These are phyloP conservation scores for Theodoxus fluviatilis DNA, from an alignment of 2,888 invertebrate species.

Conservation along the genomic window DNA sequence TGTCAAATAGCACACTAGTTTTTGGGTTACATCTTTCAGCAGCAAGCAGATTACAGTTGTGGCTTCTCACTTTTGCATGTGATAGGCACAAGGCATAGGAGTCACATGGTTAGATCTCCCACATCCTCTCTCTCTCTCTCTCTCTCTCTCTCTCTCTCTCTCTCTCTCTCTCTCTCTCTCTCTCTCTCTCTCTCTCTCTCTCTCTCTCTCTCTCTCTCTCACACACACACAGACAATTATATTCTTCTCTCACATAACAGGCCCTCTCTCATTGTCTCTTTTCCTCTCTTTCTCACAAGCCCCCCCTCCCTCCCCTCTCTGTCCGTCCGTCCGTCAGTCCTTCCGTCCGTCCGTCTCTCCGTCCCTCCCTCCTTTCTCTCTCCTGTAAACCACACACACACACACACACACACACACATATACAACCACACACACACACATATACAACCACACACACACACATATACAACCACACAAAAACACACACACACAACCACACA, in stretches of 20 bases:
- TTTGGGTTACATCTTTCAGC: no score
- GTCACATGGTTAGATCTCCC: not conserved
- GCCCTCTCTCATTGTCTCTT: not conserved
- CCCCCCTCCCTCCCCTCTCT: not conserved
- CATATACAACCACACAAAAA: constrained; percentile 8
- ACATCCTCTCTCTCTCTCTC: not conserved
- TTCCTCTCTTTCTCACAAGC: not conserved
- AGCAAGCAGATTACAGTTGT: no score
- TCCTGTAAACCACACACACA: constrained; percentile 19
- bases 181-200: constrained; percentile 7
- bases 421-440: constrained; percentile 16
- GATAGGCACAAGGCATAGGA: no score
- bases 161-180: no score
- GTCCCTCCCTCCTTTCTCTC: no score
- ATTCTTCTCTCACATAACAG: not conserved
- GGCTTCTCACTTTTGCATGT: no score
- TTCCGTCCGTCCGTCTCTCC: not conserved
- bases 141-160: constrained; percentile 1
- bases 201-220: constrained; percentile 9
- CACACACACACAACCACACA: constrained; percentile 11
- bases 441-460: not conserved
- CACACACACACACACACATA: constrained; percentile 20
- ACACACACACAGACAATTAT: not conserved
- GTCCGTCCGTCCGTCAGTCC: no score
- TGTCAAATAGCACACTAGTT: no score